These are phyloP conservation scores for Mya arenaria DNA, from an alignment of 1,140 invertebrate genomes.

Conservation along the genomic window DNA sequence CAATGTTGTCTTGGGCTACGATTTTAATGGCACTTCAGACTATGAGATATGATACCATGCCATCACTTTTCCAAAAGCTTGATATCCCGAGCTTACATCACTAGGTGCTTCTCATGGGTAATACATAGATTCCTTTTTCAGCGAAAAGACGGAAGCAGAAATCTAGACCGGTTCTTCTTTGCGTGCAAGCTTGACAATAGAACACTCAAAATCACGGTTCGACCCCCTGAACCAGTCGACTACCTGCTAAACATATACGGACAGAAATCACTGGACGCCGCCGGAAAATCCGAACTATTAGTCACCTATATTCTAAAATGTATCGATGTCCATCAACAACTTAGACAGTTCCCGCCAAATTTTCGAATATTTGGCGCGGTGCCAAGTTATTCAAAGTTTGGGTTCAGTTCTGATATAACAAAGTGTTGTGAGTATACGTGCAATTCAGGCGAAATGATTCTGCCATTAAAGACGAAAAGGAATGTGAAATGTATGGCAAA, in stretches of 20 bases:
- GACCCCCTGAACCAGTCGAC: constrained; percentile 45
- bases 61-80: too few relatives aligned
- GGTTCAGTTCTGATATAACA: constrained; percentile 49
- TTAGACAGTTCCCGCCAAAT: constrained; percentile 42
- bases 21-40: too few relatives aligned
- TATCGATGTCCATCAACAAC: not conserved
- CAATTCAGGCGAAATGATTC: constrained; percentile 44
- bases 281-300: constrained; percentile 37
- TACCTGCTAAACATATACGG: constrained; percentile 44
- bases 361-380: constrained; percentile 48
- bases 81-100: too few relatives aligned
- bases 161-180: constrained; percentile 41
- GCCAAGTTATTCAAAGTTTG: constrained; percentile 39
- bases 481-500: constrained; percentile 39
- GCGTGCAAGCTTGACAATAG: constrained; percentile 32
- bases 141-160: constrained; percentile 44
- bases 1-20: too few relatives aligned
- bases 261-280: constrained; percentile 27
- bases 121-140: too few relatives aligned
- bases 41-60: too few relatives aligned
- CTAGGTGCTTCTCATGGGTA: too few relatives aligned
- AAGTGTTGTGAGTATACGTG: constrained; percentile 37
- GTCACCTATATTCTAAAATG: constrained; percentile 50
- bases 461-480: constrained; percentile 41
- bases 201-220: constrained; percentile 27